phyloP scores from a whole-genome alignment of 2,888 invertebrate species.

The Buathra laborator region DNA sequence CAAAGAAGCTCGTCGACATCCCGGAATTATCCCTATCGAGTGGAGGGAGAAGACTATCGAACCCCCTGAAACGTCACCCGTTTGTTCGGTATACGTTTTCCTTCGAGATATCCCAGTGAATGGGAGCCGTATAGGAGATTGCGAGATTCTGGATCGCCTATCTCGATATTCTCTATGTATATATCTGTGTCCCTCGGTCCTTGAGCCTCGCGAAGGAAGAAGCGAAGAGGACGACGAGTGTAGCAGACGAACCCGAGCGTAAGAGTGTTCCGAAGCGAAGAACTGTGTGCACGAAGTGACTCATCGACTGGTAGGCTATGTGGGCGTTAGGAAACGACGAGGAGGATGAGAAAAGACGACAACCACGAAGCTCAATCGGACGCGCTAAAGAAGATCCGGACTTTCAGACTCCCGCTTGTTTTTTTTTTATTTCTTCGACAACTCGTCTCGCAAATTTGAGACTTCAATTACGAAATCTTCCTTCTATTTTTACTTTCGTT shows the following conservation, averaged over 20 bases:
- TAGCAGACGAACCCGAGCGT: slow-evolving; percentile 61
- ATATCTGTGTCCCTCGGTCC: slow-evolving; percentile 19
- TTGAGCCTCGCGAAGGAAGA: slow-evolving; percentile 48
- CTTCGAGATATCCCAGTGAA: slow-evolving; percentile 33
- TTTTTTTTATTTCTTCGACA: background rate
- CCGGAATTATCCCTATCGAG: background rate
- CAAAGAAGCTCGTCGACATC: slow-evolving; percentile 9
- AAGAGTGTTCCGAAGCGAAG: slow-evolving; percentile 63
- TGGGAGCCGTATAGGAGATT: slow-evolving; percentile 33
- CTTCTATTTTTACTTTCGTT: background rate
- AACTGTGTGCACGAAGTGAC: slow-evolving; percentile 73
- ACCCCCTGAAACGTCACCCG: slow-evolving; percentile 15
- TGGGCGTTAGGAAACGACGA: slow-evolving; percentile 73
- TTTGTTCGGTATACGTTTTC: slow-evolving; percentile 11
- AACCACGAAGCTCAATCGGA: slow-evolving; percentile 33
- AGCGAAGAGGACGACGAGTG: slow-evolving; percentile 27
- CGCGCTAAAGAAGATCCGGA: slow-evolving; percentile 38
- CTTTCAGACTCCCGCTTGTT: background rate
- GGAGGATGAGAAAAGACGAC: slow-evolving; percentile 34
- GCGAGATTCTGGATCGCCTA: slow-evolving; percentile 50
- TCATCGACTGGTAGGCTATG: slow-evolving; percentile 73
- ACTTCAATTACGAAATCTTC: background rate
- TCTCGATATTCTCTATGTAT: slow-evolving; percentile 24
- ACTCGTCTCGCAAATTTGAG: background rate
- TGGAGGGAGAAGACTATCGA: background rate